phyloP scores from a whole-genome alignment of 2,113 vertebrate genomes.

The Perccottus glenii region DNA sequence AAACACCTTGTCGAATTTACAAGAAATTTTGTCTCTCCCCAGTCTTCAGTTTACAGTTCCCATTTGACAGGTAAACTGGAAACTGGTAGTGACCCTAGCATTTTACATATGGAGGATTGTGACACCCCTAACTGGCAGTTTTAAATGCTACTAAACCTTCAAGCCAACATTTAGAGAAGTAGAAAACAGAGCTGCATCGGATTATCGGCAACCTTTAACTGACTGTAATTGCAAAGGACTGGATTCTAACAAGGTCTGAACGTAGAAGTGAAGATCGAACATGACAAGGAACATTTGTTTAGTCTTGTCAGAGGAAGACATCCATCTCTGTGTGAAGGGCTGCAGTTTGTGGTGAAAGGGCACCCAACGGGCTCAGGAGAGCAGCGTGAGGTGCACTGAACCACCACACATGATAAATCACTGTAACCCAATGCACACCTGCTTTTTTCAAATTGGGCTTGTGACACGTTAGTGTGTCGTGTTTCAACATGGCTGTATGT shows the following conservation, averaged over 20 bases:
- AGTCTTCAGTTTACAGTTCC: too few relatives aligned
- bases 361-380: conserved; percentile 62
- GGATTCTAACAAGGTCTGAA: conserved; percentile 50
- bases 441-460: conserved; percentile 41
- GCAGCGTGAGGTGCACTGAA: conserved; percentile 47
- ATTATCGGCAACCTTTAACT: conserved; percentile 30
- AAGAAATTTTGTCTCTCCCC: background rate
- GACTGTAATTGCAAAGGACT: conserved; percentile 24
- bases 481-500: background rate
- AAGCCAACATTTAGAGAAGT: conserved; percentile 10
- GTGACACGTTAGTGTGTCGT: conserved; percentile 17
- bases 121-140: background rate
- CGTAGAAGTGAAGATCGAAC: conserved; percentile 57
- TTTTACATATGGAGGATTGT: background rate
- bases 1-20: conserved; percentile 1
- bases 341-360: conserved; percentile 55
- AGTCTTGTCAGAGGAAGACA: conserved; percentile 43
- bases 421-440: conserved; percentile 52
- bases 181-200: conserved; percentile 25
- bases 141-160: background rate
- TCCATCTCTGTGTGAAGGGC: conserved; percentile 63
- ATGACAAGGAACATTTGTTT: conserved; percentile 50
- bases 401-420: conserved; percentile 67
- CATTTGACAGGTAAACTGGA: too few relatives aligned
- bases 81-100: too few relatives aligned